Percentiles rank a stretch among this genome's conserved stretches.
Conservation (phyloP, 2,113 vertebrate genomes). For the Lamprologus sp. region DNA sequence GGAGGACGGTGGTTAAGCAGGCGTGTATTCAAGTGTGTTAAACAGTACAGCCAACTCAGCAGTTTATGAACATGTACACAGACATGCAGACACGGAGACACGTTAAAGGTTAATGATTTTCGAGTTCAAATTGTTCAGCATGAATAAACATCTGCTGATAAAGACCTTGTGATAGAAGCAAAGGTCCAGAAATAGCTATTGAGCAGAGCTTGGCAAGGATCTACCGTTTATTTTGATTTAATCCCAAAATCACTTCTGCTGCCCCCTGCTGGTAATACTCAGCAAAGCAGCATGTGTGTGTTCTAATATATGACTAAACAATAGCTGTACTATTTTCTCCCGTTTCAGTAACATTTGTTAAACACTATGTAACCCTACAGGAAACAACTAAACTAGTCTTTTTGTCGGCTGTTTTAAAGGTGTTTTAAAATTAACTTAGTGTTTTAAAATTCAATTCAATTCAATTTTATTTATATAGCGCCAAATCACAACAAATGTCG, state of each 20-base stretch:
- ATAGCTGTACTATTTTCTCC: background rate
- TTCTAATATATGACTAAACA: background rate
- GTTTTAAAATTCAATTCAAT: background rate
- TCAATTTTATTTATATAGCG: too few species aligned
- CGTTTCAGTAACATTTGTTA: background rate
- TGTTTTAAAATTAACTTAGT: background rate
- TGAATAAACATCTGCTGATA: background rate
- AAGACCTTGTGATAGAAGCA: background rate
- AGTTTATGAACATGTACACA: background rate
- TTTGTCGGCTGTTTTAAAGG: background rate
- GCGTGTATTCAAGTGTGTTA: background rate
- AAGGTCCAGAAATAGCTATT: background rate
- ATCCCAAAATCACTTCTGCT: background rate
- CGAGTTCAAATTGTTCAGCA: background rate
- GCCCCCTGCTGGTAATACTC: background rate
- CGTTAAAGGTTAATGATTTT: background rate
- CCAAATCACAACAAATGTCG: too few species aligned
- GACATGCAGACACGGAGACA: background rate
- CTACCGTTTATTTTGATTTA: background rate
- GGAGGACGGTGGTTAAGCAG: background rate
- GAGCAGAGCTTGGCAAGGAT: background rate
- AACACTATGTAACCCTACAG: background rate
- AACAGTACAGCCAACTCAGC: background rate
- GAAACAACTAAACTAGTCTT: rapidly evolving
- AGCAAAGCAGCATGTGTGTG: background rate